Base-by-base conservation (phyloP, 2,888 invertebrate genomes). In the Agrenia bidenticulata region DNA sequence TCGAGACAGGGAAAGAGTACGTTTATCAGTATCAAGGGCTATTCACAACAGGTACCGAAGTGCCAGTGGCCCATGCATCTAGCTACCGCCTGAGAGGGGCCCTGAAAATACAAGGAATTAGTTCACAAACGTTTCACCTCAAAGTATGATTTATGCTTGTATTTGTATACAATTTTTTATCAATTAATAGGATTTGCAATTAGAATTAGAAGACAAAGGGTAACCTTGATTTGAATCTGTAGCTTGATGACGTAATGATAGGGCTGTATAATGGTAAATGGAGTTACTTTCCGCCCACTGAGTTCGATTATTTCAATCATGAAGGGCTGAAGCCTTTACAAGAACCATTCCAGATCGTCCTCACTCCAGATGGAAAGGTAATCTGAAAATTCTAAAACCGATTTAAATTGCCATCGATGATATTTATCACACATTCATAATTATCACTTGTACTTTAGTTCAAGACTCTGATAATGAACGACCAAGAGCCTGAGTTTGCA, bases 401-500 rank as follows among this genome's bases (percentile, higher is more conserved):
- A n/a, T 32, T 32, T 32, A 32, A 32, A 11, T 32, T 7, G 4
- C 11, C 32, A 32, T 32, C 32, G 32, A 32, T n/a, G n/a, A n/a
- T n/a, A n/a, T n/a, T n/a, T n/a, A n/a, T n/a, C n/a, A n/a, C n/a
- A n/a, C n/a, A n/a, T n/a, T n/a, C n/a, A n/a, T n/a, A n/a, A n/a
- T n/a, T n/a, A n/a, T n/a, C n/a, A n/a, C n/a, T n/a, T n/a, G n/a
- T n/a, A n/a, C n/a, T n/a, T 11, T 37, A 76, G 76, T 74, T 76
- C 42, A 76, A 76, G 61, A 63, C 67, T 9, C 50, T 74, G n/a
- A 50, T 72, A n/a, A 72, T 76, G 72, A 74, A 76, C 42, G 76
- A 76, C 50, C 73, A 73, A 69, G 76, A 76, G 49, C 73, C 73
- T n/a, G 76, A 76, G 64, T 76, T 69, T 72, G 76, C 74, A 1